Conservation (phyloP, 2,797 vertebrate genomes). For the Pelochelys cantorii region DNA sequence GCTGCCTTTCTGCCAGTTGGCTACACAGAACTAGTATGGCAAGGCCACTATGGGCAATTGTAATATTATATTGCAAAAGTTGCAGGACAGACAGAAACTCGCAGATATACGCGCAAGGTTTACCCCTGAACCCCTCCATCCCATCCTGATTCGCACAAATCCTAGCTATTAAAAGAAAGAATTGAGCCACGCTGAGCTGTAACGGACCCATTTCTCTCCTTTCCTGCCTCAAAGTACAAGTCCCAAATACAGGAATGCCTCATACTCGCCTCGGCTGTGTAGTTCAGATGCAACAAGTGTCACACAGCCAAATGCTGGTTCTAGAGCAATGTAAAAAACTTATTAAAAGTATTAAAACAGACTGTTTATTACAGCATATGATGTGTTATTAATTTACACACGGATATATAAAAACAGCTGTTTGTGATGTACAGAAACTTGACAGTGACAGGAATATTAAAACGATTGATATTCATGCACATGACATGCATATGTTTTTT, state of each 20-base stretch:
- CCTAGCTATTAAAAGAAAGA: not conserved
- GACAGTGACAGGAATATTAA: conserved; percentile 83
- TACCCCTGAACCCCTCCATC: conserved; percentile 8
- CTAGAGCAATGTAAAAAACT: conserved; percentile 72
- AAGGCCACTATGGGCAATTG: not conserved
- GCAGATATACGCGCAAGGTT: not conserved
- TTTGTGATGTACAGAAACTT: conserved; percentile 87
- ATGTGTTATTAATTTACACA: conserved; percentile 88
- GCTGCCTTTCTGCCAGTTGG: not conserved
- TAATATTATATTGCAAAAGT: not conserved
- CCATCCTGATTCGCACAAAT: conserved; percentile 3
- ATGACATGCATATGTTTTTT: conserved; percentile 84
- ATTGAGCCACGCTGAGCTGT: not conserved
- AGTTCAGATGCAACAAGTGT: not conserved
- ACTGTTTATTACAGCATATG: conserved; percentile 86
- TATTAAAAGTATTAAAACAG: conserved; percentile 82
- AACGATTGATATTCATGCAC: conserved; percentile 87
- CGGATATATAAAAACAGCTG: conserved; percentile 83
- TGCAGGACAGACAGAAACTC: not conserved
- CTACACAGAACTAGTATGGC: conserved; percentile 38
- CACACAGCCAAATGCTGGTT: conserved; percentile 24
- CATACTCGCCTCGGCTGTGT: rapidly evolving
- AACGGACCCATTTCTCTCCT: not conserved
- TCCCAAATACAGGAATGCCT: conserved; percentile 29
- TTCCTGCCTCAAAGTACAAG: conserved; percentile 6